Percentiles rank a stretch among this genome's conserved stretches.
These are phyloP conservation scores for Ischnus inquisitorius DNA, from an alignment of 2,888 invertebrate species.

Conservation along the genomic window DNA sequence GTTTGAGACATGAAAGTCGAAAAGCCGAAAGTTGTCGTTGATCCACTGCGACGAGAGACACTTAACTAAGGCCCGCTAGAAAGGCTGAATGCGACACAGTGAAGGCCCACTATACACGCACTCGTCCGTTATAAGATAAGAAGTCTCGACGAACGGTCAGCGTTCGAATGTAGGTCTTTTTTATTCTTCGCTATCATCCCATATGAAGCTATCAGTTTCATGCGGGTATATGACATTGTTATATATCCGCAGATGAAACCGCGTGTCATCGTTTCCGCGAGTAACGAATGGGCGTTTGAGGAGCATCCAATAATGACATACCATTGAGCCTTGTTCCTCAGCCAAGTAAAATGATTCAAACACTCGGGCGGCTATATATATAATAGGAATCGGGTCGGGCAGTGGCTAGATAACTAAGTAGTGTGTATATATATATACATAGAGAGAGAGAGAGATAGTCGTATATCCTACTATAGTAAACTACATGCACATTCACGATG, in stretches of 20 bases:
- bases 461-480: conserved; percentile 37
- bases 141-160: background rate
- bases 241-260: background rate
- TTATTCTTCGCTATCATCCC: background rate
- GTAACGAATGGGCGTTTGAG: background rate
- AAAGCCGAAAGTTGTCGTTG: conserved; percentile 83
- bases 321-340: background rate
- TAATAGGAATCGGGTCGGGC: conserved; percentile 16
- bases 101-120: conserved; percentile 4
- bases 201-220: background rate
- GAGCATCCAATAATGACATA: background rate
- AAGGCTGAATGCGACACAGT: conserved; percentile 19
- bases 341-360: conserved; percentile 9
- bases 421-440: conserved; percentile 4
- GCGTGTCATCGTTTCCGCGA: background rate
- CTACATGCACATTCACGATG: conserved; percentile 63
- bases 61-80: conserved; percentile 80
- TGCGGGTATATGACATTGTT: background rate
- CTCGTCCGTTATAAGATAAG: background rate
- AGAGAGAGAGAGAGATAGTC: too few species aligned
- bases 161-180: background rate
- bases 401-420: conserved; percentile 15
- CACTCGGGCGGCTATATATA: conserved; percentile 16
- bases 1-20: conserved; percentile 81
- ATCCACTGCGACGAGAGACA: conserved; percentile 82